phyloP scores from a whole-genome alignment of 2,888 invertebrate genomes.

The Byasa hedistus region DNA sequence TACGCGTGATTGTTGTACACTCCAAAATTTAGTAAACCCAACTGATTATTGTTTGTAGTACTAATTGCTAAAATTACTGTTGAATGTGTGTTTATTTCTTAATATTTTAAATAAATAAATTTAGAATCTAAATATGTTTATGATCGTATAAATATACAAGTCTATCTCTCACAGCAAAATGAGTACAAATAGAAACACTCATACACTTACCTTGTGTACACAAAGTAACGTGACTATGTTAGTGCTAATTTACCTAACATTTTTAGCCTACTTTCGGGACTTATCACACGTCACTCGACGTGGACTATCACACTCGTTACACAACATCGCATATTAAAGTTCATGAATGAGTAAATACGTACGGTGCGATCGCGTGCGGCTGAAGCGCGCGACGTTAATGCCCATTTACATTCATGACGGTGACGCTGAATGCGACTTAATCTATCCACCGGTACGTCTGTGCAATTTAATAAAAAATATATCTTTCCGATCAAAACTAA shows the following conservation, averaged over 20 bases:
- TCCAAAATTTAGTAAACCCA: no score
- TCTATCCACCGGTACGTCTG: slow-evolving; percentile 33
- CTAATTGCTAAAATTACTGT: no score
- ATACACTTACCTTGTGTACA: background rate
- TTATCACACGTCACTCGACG: slow-evolving; percentile 15
- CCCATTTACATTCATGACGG: slow-evolving; percentile 40
- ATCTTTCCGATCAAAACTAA: slow-evolving; percentile 40
- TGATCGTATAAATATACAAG: no score
- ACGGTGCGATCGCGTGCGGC: slow-evolving; percentile 37
- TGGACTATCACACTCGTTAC: slow-evolving; percentile 9
- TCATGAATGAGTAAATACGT: slow-evolving; percentile 33
- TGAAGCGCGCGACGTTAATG: slow-evolving; percentile 36
- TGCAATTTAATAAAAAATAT: slow-evolving; percentile 38
- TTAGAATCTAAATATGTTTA: no score
- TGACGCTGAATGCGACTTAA: slow-evolving; percentile 39
- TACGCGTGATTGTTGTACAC: no score
- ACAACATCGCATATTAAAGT: slow-evolving; percentile 28
- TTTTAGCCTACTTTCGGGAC: slow-evolving; percentile 10
- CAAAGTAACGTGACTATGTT: background rate
- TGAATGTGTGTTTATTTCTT: no score
- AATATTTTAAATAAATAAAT: no score
- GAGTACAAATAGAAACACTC: background rate
- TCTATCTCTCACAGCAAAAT: no score
- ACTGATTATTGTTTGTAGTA: no score
- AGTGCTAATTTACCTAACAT: slow-evolving; percentile 6